A percentile compares a stretch with the other conserved stretches of the same genome.
phyloP scores from a whole-genome alignment of 1,140 invertebrate species.

The Drosophila lacertosa region DNA sequence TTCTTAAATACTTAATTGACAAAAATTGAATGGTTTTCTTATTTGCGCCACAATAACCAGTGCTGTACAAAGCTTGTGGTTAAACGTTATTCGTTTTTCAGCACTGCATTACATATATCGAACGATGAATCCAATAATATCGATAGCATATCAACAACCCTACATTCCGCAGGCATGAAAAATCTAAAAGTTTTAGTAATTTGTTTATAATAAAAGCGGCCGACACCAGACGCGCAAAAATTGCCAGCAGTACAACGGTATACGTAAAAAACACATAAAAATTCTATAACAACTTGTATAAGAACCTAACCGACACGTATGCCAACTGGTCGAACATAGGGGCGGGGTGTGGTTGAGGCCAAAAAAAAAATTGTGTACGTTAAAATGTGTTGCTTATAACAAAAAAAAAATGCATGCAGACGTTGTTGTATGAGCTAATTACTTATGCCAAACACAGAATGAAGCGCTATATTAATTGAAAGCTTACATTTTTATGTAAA shows the following conservation, averaged over 20 bases:
- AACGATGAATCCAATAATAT: constrained; percentile 15
- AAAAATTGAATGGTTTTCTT: not conserved
- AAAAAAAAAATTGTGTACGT: constrained; percentile 34
- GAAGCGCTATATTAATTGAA: constrained; percentile 56
- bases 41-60: constrained; percentile 19
- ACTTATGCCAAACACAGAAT: constrained; percentile 62
- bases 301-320: constrained; percentile 6
- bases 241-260: constrained; percentile 33
- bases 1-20: not conserved
- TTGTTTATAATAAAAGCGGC: constrained; percentile 51
- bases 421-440: constrained; percentile 43
- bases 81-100: not conserved
- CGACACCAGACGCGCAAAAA: constrained; percentile 12
- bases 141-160: constrained; percentile 54
- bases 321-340: not conserved
- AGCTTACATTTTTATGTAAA: constrained; percentile 52
- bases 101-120: constrained; percentile 9
- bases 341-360: constrained; percentile 42
- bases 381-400: constrained; percentile 19
- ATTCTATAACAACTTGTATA: not conserved
- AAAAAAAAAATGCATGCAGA: constrained; percentile 12
- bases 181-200: constrained; percentile 48
- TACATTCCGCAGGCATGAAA: constrained; percentile 54
- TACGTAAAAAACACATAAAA: constrained; percentile 4
- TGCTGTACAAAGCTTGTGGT: constrained; percentile 14